Evolutionary conservation across 2,888 invertebrate genomes (phyloP), one percentile per base, ranked within the genome.

Genomic region (Apamea sordens): DNA sequence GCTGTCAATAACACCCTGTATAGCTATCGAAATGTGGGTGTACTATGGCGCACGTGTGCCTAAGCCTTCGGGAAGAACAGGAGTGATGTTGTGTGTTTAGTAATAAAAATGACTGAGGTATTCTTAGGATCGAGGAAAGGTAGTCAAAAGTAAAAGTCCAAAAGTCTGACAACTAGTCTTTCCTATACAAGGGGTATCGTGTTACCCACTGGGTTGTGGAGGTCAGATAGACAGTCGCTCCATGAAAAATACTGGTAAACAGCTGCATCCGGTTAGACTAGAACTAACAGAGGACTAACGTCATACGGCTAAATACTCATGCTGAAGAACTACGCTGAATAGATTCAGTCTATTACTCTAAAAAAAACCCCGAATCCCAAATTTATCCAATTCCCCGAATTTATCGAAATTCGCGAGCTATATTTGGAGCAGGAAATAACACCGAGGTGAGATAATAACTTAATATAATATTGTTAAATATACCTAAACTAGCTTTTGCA

Each of bases 381-480:
- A 50, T 15, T 47, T 47, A 18, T 50, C 50, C 36, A 0, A 36
- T 36, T 41, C 41, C 41, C 41, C 41, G 7, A 41, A 41, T 41
- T 41, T 41, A 41, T 41, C 6, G 1, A 6, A 53, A 53, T 56
- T 79, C 53, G 2, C 2, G 18, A 32, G 47, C 36, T 79, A 59
- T 67, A 77, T 67, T 61, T 59, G 28, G 18, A 79, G 2, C 15
- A 67, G 79, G 56, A 77, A 65, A 79, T 79, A 36, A 79, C 65
- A 18, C 28, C 67, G 8, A 53, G 56, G 61, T 59, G 59, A 76
- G 18, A 36, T 24, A 36, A 47, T 24, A 65, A 28, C 56, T n/a
- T 44, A 10, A 4, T 59, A 13, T 32, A 63, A 18, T 44, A 44
- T 47, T 47, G 15, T 47, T 47, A 47, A 47, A 47, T 15, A 47